Conservation (phyloP, 2,888 invertebrate species). For the Aspidiotus destructor region DNA sequence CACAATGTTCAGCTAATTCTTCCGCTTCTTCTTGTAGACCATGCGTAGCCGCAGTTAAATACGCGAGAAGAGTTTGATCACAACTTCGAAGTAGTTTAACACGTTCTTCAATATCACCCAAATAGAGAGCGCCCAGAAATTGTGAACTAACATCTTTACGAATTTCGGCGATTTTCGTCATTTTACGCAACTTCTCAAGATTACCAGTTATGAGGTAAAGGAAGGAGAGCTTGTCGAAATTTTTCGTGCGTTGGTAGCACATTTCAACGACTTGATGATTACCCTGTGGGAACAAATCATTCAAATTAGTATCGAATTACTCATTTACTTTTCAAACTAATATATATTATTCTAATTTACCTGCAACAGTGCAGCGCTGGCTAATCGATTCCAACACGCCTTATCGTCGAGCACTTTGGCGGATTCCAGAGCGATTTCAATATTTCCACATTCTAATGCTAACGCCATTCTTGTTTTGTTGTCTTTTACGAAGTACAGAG, state of each 20-base stretch:
- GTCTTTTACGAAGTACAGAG: conserved; percentile 97
- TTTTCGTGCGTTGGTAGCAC: conserved; percentile 99
- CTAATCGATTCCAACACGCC: conserved; percentile 89
- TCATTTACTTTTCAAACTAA: no score
- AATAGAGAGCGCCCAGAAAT: conserved; percentile 83
- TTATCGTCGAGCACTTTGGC: conserved; percentile 91
- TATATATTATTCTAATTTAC: conserved; percentile 51
- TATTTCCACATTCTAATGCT: conserved; percentile 95
- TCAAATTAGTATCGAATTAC: neutral
- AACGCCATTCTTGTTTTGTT: conserved; percentile 92
- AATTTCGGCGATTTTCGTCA: conserved; percentile 99
- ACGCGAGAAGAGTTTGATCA: conserved; percentile 72
- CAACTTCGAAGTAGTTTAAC: conserved; percentile 65
- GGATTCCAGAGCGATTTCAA: conserved; percentile 93
- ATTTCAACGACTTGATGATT: conserved; percentile 73
- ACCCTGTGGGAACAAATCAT: conserved; percentile 16
- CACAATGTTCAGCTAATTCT: conserved; percentile 55
- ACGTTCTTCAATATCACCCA: conserved; percentile 86
- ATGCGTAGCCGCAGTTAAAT: conserved; percentile 88
- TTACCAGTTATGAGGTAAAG: conserved; percentile 97
- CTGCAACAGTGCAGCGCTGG: conserved; percentile 83
- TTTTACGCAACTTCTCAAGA: conserved; percentile 89
- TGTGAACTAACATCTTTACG: conserved; percentile 94
- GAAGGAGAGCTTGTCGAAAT: conserved; percentile 97
- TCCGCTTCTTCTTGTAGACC: conserved; percentile 73